phyloP scores from a whole-genome alignment of 2,113 vertebrate species.

The Antechinus stuartii region DNA sequence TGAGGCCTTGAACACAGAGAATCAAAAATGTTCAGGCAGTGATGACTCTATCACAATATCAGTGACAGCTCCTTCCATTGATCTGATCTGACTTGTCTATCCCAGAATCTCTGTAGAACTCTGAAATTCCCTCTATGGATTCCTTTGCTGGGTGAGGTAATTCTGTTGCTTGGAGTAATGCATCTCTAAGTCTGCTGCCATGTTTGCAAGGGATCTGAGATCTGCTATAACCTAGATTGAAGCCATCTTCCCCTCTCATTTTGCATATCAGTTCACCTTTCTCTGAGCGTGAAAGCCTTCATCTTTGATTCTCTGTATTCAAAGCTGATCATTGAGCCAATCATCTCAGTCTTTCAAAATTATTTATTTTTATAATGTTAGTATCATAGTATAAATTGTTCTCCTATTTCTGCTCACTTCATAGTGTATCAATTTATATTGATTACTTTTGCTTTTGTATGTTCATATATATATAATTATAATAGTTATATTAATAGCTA shows the following conservation, averaged over 20 bases:
- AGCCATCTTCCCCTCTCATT: neutral
- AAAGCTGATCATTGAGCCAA: neutral
- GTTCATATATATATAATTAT: neutral
- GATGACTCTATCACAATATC: too few relatives aligned
- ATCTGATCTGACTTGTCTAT: neutral
- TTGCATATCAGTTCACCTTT: neutral
- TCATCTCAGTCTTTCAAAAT: neutral
- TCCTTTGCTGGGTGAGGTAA: neutral
- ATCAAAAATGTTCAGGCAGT: too few relatives aligned
- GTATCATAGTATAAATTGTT: neutral
- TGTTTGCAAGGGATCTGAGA: neutral
- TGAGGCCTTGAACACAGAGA: too few relatives aligned
- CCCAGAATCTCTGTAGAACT: neutral
- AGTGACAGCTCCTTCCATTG: too few relatives aligned
- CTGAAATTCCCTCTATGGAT: neutral
- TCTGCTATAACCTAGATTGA: neutral
- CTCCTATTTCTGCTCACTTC: neutral
- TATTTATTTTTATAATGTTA: neutral
- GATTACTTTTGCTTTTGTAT: neutral
- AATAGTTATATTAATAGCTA: neutral
- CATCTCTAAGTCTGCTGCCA: neutral
- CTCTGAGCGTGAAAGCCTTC: neutral
- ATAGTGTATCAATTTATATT: neutral
- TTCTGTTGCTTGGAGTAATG: neutral
- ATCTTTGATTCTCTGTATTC: neutral